Evolutionary conservation across 2,888 invertebrate genomes (phyloP).

Genomic region (Cheilosia pagana): DNA sequence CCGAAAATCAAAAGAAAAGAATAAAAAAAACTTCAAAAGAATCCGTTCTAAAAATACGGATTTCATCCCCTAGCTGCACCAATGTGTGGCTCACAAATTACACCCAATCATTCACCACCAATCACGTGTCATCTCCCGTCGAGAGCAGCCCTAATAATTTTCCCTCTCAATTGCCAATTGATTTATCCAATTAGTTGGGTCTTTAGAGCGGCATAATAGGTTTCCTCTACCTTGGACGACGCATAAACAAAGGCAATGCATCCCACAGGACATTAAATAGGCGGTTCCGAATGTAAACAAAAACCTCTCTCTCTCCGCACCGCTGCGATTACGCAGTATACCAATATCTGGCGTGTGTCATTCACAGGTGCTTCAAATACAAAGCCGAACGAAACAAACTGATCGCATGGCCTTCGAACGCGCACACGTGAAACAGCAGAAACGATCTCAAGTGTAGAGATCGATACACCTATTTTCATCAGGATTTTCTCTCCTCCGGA

Average conservation of each 20-base stretch:
- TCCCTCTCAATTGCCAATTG: slow-evolving; percentile 56
- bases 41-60: slow-evolving; percentile 37
- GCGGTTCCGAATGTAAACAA: slow-evolving; percentile 56
- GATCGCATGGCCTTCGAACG: slow-evolving; percentile 48
- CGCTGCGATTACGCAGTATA: slow-evolving; percentile 39
- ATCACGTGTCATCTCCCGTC: slow-evolving; percentile 70
- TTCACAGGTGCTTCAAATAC: slow-evolving; percentile 75
- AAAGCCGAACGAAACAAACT: slow-evolving; percentile 36
- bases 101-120: slow-evolving; percentile 64
- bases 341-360: slow-evolving; percentile 67
- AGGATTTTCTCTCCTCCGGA: slow-evolving; percentile 27
- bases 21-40: slow-evolving; percentile 54
- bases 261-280: slow-evolving; percentile 65
- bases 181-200: slow-evolving; percentile 65
- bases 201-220: slow-evolving; percentile 51
- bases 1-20: neutral
- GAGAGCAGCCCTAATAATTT: slow-evolving; percentile 58
- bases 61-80: slow-evolving; percentile 31
- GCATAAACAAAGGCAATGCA: slow-evolving; percentile 56
- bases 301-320: slow-evolving; percentile 14
- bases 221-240: slow-evolving; percentile 22
- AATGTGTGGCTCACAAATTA: slow-evolving; percentile 52
- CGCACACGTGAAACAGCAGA: slow-evolving; percentile 44
- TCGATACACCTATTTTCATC: slow-evolving; percentile 33
- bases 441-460: slow-evolving; percentile 64